phyloP scores from a whole-genome alignment of 2,797 vertebrate genomes.

The Cossypha niveicapilla region DNA sequence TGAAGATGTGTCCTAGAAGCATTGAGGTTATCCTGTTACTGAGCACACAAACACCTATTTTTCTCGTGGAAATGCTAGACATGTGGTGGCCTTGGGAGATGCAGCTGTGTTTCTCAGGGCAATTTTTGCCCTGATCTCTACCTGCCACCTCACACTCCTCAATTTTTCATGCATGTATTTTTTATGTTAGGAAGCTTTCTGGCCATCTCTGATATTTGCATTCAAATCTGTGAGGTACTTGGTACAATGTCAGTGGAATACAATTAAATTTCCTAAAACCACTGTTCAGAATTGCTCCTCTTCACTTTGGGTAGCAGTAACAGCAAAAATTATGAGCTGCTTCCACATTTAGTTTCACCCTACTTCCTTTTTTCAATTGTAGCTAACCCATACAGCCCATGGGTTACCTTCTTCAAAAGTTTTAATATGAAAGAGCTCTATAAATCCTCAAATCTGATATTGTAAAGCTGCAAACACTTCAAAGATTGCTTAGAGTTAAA shows the following conservation, averaged over 20 bases:
- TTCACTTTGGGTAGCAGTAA: not conserved
- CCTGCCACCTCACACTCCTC: accelerated
- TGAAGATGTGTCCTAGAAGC: not conserved
- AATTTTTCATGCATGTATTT: not conserved
- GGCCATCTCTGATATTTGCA: not conserved
- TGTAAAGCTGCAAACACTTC: not conserved
- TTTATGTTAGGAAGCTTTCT: not conserved
- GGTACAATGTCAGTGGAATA: not conserved
- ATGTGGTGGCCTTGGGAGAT: not conserved
- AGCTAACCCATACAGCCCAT: not conserved
- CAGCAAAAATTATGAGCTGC: not conserved
- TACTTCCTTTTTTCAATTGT: not conserved
- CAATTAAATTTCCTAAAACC: not conserved
- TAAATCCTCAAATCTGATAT: not conserved
- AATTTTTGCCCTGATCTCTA: not conserved
- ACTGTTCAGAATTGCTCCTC: not conserved
- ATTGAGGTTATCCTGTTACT: not conserved
- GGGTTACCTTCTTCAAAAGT: not conserved
- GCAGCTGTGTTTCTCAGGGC: not conserved
- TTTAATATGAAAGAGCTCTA: not conserved
- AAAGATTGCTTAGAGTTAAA: not conserved
- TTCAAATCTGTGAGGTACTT: not conserved
- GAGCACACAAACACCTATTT: not conserved
- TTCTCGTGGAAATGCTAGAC: not conserved
- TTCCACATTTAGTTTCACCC: not conserved